Evolutionary conservation across 2,113 vertebrate genomes (phyloP).

Genomic region (Pomatorhinus ruficollis): DNA sequence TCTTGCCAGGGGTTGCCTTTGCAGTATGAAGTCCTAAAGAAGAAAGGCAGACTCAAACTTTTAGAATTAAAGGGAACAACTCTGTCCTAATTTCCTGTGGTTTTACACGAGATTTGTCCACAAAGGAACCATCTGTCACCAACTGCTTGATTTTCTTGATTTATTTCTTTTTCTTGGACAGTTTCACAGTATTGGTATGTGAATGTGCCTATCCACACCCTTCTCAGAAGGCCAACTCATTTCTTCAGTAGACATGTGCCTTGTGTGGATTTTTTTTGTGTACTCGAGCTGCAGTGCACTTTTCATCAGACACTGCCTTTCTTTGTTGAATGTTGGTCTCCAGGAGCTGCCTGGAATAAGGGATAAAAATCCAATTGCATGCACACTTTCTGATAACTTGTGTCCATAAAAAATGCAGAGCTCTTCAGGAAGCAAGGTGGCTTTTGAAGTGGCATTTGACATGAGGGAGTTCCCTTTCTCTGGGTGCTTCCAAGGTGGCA

Average conservation of each 20-base stretch:
- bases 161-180: not conserved
- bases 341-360: not conserved
- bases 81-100: conserved; percentile 28
- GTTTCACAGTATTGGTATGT: not conserved
- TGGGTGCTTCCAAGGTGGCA: not conserved
- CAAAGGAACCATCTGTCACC: not conserved
- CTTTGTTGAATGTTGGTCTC: not conserved
- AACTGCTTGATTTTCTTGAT: not conserved
- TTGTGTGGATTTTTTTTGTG: not conserved
- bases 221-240: not conserved
- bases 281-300: not conserved
- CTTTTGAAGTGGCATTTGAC: not conserved
- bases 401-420: not conserved
- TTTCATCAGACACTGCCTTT: not conserved
- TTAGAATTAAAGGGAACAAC: conserved; percentile 10
- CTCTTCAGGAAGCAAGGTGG: not conserved
- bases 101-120: conserved; percentile 8
- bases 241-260: not conserved
- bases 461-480: not conserved
- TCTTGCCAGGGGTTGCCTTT: not conserved
- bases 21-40: not conserved
- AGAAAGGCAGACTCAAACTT: not conserved
- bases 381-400: not conserved
- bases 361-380: not conserved
- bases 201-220: not conserved